These are phyloP conservation scores for Paraescarpia echinospica DNA, from an alignment of 1,140 invertebrate genomes.

Conservation along the genomic window DNA sequence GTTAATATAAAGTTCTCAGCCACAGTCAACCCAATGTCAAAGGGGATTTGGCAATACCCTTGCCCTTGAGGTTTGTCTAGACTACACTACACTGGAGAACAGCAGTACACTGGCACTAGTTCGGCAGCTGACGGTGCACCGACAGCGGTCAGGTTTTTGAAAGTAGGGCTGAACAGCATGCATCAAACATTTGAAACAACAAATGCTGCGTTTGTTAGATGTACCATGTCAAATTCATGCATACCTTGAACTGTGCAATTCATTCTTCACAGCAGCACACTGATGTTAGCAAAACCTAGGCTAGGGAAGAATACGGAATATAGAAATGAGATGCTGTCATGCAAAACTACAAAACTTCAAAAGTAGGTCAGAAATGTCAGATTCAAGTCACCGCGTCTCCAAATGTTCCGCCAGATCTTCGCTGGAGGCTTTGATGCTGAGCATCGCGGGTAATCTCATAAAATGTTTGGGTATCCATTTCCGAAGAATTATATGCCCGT, in stretches of 20 bases:
- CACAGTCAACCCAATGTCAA: too few relatives aligned
- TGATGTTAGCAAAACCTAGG: background rate
- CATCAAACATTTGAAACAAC: background rate
- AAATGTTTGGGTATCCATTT: constrained; percentile 6
- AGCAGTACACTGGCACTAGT: too few relatives aligned
- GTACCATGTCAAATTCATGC: background rate
- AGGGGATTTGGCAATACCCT: too few relatives aligned
- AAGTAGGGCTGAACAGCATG: background rate
- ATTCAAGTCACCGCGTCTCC: background rate
- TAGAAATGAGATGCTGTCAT: background rate
- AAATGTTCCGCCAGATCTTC: background rate
- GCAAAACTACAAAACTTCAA: too few relatives aligned
- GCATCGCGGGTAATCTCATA: background rate
- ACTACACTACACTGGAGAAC: too few relatives aligned
- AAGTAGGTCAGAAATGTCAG: constrained; percentile 3
- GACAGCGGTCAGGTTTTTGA: too few relatives aligned
- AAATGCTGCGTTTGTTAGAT: background rate
- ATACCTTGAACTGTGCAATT: background rate
- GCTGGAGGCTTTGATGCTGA: background rate
- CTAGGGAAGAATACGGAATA: background rate
- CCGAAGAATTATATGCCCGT: background rate
- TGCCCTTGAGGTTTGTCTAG: too few relatives aligned
- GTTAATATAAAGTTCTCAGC: too few relatives aligned
- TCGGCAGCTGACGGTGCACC: too few relatives aligned
- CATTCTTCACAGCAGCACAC: background rate